Evolutionary conservation across 2,113 vertebrate species (phyloP), one percentile per base, ranked within the genome.

Genomic region (Butastur rufipennis): DNA sequence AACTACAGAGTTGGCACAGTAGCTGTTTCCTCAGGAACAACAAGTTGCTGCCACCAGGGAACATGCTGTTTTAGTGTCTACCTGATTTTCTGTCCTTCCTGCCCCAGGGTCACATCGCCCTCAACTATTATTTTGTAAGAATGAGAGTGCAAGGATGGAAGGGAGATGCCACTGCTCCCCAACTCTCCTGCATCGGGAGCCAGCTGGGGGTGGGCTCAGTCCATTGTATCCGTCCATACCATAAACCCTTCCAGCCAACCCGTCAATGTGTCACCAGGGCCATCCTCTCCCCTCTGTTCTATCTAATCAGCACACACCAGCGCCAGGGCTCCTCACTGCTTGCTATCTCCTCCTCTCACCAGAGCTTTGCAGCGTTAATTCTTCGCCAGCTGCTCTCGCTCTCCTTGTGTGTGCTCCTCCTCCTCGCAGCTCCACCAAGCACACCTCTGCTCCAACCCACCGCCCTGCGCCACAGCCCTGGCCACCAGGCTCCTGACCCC

Each of bases 311-410:
- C 81, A 78, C 3, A 4, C 48, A 58, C 22, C 13, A 86, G 63
- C 2, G 2, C 43, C 55, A 70, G 58, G 47, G 38, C 4, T 94
- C 40, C 70, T 87, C 0, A 0, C 47, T 56, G 61, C 82, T 59
- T 77, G 71, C 91, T 81, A 67, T 88, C 80, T 82, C 31, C 59
- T 43, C 11, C 77, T 52, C 90, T 90, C 80, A 58, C 16, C 74
- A 56, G 77, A 36, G 85, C 84, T 91, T 45, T 6, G 56, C 75
- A 81, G 91, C 85, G 79, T 82, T 93, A 73, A 92, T 90, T 81
- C 79, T 90, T 71, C 12, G 31, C 61, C 1, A 0, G 65, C 79
- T 90, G 93, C 71, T 92, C 81, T 79, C 2, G 0, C 67, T 81
- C n/a, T 81, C 74, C 23, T 66, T 10, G 1, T 59, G 36, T 5